Evolutionary conservation across 2,888 invertebrate genomes (phyloP), one percentile per base, ranked within the genome.

Genomic region (Pyralis farinalis): DNA sequence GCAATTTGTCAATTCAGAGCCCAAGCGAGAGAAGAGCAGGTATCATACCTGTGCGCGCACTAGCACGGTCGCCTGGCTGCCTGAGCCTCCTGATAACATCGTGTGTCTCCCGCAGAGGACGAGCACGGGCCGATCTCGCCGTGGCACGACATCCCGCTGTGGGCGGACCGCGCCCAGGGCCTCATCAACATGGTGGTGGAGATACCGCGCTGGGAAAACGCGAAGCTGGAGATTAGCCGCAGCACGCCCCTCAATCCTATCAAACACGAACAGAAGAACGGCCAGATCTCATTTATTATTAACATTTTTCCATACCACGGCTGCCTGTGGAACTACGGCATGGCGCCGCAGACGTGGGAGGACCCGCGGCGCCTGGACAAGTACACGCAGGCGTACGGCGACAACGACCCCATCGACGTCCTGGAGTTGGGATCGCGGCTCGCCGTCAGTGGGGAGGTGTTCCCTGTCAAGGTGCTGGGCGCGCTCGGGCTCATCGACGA

Each of bases 271-370:
- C 92, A 97, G 12, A 99, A 99, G 89, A 99, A 98, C 75, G 98
- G 97, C 38, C 95, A 96, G 71, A 90, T 98, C 40, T 93, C 99
- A 40, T 99, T 92, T 88, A 99, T 99, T 1, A 93, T 97, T 54
- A 99, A 99, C 86, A 96, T 97, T 75, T 99, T 99, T 80, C 99
- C 99, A 35, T 98, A 99, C 87, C 97, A 97, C 79, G 99, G 99
- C 8, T 74, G 99, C 85, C 99, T 99, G 74, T 99, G 99, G 99
- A 99, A 99, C 90, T 99, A 99, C 83, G 99, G 99, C 48, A 99
- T 99, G 35, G 80, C 99, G 51, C 99, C 99, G 42, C 99, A 99
- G 92, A 99, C 99, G 0, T 99, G 99, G 98, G 99, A 99, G 90
- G 96, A 99, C 90, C 99, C 99, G 31, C 94, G 93, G 51, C 95